phyloP scores from a whole-genome alignment of 2,113 vertebrate species.

The Pteruthius melanotis region DNA sequence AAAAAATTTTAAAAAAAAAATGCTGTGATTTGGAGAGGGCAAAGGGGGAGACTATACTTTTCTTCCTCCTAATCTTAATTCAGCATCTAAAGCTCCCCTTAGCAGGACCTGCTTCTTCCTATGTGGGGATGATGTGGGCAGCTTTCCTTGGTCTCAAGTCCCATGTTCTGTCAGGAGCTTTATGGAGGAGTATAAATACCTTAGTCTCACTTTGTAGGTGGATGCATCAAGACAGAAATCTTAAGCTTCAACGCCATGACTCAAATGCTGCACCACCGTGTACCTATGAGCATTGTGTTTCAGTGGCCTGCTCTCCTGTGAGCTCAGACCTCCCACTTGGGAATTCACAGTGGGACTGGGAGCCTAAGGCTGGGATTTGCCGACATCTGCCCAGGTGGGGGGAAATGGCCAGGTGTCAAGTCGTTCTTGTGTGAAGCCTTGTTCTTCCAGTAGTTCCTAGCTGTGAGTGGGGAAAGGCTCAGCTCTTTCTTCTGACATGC shows the following conservation, averaged over 20 bases:
- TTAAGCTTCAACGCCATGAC: not conserved
- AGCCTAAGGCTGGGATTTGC: not conserved
- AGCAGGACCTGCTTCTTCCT: not conserved
- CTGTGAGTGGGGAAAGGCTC: not conserved
- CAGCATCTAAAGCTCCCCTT: not conserved
- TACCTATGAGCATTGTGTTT: not conserved
- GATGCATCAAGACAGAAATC: not conserved
- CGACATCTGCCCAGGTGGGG: rapidly evolving
- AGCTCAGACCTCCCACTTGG: not conserved
- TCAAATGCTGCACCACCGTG: not conserved
- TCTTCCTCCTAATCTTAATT: not conserved
- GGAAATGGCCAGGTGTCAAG: not conserved
- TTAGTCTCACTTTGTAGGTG: not conserved
- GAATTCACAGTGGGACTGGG: not conserved
- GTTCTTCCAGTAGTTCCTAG: not conserved
- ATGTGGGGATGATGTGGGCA: not conserved
- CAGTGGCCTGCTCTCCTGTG: not conserved
- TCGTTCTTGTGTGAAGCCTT: not conserved
- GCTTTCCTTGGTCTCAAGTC: not conserved
- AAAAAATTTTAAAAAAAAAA: not conserved
- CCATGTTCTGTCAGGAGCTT: not conserved
- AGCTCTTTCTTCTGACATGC: not conserved
- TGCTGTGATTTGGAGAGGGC: not conserved
- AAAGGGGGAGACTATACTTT: not conserved
- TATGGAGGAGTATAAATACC: not conserved